Evolutionary conservation across 2,113 vertebrate genomes (phyloP).

Genomic region (Sus scrofa): T2T-Sscrofa CM000826.6:115698501-115699000

Average conservation of each 20-base stretch:
- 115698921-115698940: not conserved
- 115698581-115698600: not conserved
- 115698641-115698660: not conserved
- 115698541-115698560: not conserved
- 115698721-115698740: not conserved
- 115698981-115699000: not conserved
- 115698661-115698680: not conserved
- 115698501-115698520: not conserved
- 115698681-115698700: not conserved
- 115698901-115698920: not conserved
- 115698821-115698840: not conserved
- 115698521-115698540: not conserved
- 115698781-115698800: slow-evolving; percentile 22
- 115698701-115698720: not conserved
- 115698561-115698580: not conserved
- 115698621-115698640: not conserved
- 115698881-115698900: not conserved
- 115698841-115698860: not conserved
- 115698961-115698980: not conserved
- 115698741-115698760: not conserved
- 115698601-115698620: not conserved
- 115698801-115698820: not conserved
- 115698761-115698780: not conserved
- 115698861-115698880: not conserved
- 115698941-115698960: not conserved